Conservation (phyloP, 30 jellyfish, hydroid and myxozoan species). For the Morbakka virulenta region DNA sequence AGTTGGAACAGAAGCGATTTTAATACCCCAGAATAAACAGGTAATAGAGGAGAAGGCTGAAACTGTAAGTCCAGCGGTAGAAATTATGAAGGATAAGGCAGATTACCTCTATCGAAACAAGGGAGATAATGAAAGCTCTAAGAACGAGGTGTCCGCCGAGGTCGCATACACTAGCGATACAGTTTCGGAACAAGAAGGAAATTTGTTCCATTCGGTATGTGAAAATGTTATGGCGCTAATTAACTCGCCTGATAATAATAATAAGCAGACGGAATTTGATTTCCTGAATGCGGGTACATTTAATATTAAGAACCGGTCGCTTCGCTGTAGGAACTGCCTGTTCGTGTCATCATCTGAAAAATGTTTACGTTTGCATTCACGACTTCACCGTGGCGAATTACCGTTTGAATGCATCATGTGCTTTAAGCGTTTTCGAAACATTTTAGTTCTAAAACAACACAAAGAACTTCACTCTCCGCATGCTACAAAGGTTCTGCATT, state of each 20-base stretch:
- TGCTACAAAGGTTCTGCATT: neutral
- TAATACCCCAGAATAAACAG: neutral
- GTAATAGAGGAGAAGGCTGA: too few species aligned
- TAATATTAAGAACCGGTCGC: neutral
- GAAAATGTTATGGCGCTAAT: neutral
- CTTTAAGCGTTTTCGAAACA: neutral
- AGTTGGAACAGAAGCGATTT: neutral
- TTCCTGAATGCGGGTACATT: neutral
- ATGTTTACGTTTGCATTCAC: neutral
- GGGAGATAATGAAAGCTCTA: too few species aligned
- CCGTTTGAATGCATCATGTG: neutral
- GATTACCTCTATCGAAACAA: neutral
- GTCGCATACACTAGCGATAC: neutral
- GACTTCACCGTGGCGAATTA: neutral
- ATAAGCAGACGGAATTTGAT: neutral
- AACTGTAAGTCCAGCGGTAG: neutral
- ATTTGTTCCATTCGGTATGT: neutral
- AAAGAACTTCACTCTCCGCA: neutral
- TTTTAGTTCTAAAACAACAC: neutral
- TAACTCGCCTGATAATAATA: neutral
- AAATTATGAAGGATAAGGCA: neutral
- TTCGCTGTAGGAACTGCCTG: neutral
- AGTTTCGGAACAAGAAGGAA: neutral
- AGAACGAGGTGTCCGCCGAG: neutral
- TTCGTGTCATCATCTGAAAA: neutral